Evolutionary conservation across 2,113 vertebrate genomes (phyloP), one percentile per base, ranked within the genome.

Genomic region (Procavia capensis): DNA sequence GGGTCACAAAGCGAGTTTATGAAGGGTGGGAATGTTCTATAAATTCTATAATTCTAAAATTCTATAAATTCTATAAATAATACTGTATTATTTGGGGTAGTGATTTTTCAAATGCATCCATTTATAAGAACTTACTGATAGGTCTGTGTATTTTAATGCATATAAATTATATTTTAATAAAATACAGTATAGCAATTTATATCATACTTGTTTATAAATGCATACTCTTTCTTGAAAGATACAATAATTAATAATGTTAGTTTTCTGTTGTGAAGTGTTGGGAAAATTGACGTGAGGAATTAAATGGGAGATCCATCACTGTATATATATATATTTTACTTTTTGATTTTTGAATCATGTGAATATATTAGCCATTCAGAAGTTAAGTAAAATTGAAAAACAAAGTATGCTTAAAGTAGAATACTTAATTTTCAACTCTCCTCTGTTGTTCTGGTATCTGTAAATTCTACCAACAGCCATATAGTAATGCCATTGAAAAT

Each of bases 171-270:
- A n/a, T 82, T 57, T 88, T 39, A 95, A 66, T 63, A 95, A 54
- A 54, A 81, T n/a, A 95, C 57, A 54, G 93, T 43, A 50, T 74
- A 76, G 70, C 47, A 95, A 57, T 20, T 43, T 66, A 64, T 75
- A 85, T 70, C 45, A 68, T 74, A 4, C 25, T 86, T 66, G 16
- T 31, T 90, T 59, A 6, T 57, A 89, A 90, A 89, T 36, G 50
- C 24, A n/a, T n/a, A n/a, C n/a, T n/a, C n/a, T 47, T 87, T 92
- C 31, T 90, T 79, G 78, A 81, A 85, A 45, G 64, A 39, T 3
- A 74, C 5, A 93, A 81, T 5, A 88, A 54, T 54, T 54, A 22
- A 83, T 80, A 19, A 59, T 85, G 64, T 66, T 57, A 82, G 31
- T 14, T 91, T n/a, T 88, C 70, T 63, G n/a, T 61, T 85, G 36